phyloP scores from a whole-genome alignment of 1,140 invertebrate species.

The Drosophila pseudoananassae region DNA sequence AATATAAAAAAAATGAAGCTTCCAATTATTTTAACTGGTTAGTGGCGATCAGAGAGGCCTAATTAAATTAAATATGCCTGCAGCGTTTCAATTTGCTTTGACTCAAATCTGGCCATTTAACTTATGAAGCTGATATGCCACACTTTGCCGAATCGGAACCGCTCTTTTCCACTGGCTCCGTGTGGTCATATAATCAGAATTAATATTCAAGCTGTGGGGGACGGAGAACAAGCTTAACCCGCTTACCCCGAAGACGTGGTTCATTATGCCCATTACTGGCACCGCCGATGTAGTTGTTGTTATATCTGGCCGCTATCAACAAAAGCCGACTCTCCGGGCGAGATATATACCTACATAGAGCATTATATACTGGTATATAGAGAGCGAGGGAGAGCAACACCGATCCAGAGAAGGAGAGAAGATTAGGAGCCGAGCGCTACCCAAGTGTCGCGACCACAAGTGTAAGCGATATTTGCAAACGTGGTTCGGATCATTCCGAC shows the following conservation, averaged over 20 bases:
- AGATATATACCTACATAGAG: conserved; percentile 7
- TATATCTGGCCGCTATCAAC: conserved; percentile 49
- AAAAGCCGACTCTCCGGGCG: conserved; percentile 21
- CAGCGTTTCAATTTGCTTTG: conserved; percentile 32
- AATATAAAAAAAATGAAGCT: conserved; percentile 63
- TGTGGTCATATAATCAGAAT: conserved; percentile 39
- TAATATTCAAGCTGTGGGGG: conserved; percentile 46
- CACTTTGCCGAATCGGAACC: conserved; percentile 22
- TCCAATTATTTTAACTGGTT: background rate
- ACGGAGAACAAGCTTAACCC: conserved; percentile 41
- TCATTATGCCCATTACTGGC: conserved; percentile 32
- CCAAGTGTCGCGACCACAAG: conserved; percentile 41
- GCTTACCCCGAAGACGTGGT: conserved; percentile 16
- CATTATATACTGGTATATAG: background rate
- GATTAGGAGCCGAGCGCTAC: conserved; percentile 4
- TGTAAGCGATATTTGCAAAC: conserved; percentile 79
- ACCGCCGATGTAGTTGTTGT: conserved; percentile 21
- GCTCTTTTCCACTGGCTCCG: conserved; percentile 38
- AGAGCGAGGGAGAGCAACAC: background rate
- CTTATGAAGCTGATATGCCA: conserved; percentile 1
- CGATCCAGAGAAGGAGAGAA: background rate
- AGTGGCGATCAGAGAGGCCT: background rate
- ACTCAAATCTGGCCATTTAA: conserved; percentile 21
- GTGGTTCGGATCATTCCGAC: conserved; percentile 78
- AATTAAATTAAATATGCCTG: conserved; percentile 20